Percentiles rank a stretch among this genome's conserved stretches.
Evolutionary conservation across 2,113 vertebrate genomes (phyloP).

Genomic region (Mormyrus lacerda): DNA sequence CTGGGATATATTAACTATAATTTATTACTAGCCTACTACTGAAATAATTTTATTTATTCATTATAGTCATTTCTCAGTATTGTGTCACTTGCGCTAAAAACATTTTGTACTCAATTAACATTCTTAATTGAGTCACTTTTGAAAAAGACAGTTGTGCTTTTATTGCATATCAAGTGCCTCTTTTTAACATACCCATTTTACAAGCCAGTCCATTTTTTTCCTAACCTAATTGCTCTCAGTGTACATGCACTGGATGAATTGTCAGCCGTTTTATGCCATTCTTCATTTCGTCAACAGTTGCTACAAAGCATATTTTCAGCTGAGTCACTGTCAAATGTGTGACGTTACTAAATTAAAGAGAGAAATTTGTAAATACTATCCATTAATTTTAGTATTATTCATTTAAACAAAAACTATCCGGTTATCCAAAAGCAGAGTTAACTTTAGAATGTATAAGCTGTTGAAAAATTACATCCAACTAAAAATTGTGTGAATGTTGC

Average conservation of each 20-base stretch:
- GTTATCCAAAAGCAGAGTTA: not conserved
- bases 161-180: not conserved
- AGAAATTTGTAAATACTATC: not conserved
- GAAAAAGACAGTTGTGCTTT: not conserved
- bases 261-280: not conserved
- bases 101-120: not conserved
- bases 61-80: not conserved
- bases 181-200: not conserved
- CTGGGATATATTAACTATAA: not conserved
- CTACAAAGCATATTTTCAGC: not conserved
- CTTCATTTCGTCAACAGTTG: not conserved
- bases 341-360: not conserved
- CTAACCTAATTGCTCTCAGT: not conserved
- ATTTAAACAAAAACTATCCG: not conserved
- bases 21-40: not conserved
- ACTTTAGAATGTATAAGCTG: not conserved
- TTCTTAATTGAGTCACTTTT: not conserved
- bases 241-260: not conserved
- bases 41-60: not conserved
- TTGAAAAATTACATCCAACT: not conserved
- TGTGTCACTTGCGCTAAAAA: not conserved
- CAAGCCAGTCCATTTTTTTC: not conserved
- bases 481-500: not conserved
- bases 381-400: not conserved
- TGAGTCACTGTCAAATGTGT: not conserved